A percentile compares a stretch with the other conserved stretches of the same genome.
Conservation (phyloP, 2,113 vertebrate species). For the Xerus inauris region DNA sequence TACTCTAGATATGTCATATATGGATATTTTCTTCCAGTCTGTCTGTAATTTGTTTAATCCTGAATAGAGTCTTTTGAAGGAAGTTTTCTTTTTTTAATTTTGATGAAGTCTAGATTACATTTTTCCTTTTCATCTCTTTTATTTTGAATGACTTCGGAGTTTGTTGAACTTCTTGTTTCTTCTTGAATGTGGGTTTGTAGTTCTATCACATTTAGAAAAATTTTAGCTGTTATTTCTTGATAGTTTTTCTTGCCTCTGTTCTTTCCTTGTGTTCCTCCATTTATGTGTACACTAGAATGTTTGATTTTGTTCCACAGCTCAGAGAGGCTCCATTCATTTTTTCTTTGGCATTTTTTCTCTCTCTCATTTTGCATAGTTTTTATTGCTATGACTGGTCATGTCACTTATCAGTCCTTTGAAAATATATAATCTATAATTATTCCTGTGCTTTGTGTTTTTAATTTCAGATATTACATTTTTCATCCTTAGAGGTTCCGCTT, state of each 20-base stretch:
- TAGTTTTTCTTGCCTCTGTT: not conserved
- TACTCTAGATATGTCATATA: not conserved
- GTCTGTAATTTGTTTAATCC: constrained; percentile 2
- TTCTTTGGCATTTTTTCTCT: not conserved
- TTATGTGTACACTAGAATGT: not conserved
- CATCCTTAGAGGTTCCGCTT: not conserved
- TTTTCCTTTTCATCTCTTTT: constrained; percentile 34
- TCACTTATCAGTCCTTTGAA: constrained; percentile 15
- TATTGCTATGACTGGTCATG: not conserved
- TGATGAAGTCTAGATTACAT: not conserved
- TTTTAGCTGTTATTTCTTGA: not conserved
- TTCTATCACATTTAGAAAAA: constrained; percentile 41
- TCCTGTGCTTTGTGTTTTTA: not conserved
- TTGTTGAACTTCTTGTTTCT: constrained; percentile 28
- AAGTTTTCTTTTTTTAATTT: not conserved
- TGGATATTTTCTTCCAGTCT: not conserved
- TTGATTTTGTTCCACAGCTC: not conserved
- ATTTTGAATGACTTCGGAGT: constrained; percentile 28
- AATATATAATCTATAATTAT: not conserved
- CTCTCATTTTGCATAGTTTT: not conserved
- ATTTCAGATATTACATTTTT: constrained; percentile 34
- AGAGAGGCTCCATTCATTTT: not conserved
- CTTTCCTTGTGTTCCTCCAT: not conserved
- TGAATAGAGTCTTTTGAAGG: not conserved
- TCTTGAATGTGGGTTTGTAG: not conserved